phyloP scores from a whole-genome alignment of 1,140 invertebrate species.

The Aphelenchoides besseyi region DNA sequence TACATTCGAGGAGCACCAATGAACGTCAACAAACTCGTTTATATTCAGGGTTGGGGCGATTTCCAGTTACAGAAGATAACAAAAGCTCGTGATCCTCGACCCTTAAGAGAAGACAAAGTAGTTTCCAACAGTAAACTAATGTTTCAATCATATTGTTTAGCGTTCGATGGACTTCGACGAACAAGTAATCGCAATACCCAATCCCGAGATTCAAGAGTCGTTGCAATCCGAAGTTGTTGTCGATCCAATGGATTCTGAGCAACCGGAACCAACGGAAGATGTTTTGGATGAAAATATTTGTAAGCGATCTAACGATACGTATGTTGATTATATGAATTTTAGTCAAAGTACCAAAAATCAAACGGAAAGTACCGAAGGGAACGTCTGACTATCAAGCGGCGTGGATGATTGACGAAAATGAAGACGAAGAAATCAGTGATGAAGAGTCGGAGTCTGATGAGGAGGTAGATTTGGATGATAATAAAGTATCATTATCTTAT shows the following conservation, averaged over 20 bases:
- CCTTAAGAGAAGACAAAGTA: conserved; percentile 62
- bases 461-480: conserved; percentile 29
- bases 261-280: conserved; percentile 89
- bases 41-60: conserved; percentile 84
- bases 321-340: conserved; percentile 19
- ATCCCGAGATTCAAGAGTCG: conserved; percentile 28
- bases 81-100: conserved; percentile 73
- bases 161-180: conserved; percentile 7
- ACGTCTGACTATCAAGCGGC: conserved; percentile 93
- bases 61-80: conserved; percentile 83
- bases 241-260: conserved; percentile 88
- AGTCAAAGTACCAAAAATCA: conserved; percentile 65
- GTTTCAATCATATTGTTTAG: neutral
- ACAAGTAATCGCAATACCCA: conserved; percentile 18
- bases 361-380: conserved; percentile 83
- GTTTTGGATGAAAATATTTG: conserved; percentile 71
- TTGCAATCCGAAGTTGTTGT: conserved; percentile 68
- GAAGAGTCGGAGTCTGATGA: conserved; percentile 20
- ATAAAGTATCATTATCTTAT: no score
- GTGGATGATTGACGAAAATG: conserved; percentile 76
- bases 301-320: neutral
- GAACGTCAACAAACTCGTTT: conserved; percentile 80
- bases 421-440: conserved; percentile 23
- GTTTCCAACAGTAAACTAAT: neutral
- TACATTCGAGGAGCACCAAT: conserved; percentile 77